A percentile compares a stretch with the other conserved stretches of the same genome.
phyloP scores from a whole-genome alignment of 1,140 invertebrate species.

The Zaprionus kolodkinae region DNA sequence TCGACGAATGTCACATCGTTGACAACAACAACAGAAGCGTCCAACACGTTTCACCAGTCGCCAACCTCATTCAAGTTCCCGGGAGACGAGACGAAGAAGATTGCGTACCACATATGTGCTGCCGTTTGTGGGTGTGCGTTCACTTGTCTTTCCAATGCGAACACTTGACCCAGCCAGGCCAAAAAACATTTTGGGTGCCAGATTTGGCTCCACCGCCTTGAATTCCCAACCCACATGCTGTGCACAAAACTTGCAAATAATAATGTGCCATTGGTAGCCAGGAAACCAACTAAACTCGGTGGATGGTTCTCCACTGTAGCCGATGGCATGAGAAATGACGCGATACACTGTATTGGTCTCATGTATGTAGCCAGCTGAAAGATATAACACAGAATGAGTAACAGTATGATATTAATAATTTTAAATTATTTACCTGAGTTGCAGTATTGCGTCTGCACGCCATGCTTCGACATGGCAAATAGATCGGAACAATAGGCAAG shows the following conservation, averaged over 20 bases:
- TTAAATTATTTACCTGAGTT: constrained; percentile 87
- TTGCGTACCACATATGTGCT: constrained; percentile 66
- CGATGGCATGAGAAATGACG: constrained; percentile 85
- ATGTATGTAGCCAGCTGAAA: constrained; percentile 89
- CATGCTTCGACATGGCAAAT: constrained; percentile 93
- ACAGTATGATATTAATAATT: background rate
- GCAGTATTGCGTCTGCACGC: constrained; percentile 92
- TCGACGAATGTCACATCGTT: constrained; percentile 1
- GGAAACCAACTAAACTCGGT: constrained; percentile 94
- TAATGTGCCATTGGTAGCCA: constrained; percentile 93
- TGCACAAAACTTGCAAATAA: constrained; percentile 88
- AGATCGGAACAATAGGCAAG: constrained; percentile 89
- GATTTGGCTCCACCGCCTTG: constrained; percentile 86
- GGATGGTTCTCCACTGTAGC: constrained; percentile 86
- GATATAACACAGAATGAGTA: background rate
- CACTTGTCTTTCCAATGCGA: constrained; percentile 62
- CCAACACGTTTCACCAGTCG: constrained; percentile 60
- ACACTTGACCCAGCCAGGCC: constrained; percentile 86
- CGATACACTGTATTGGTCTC: constrained; percentile 91
- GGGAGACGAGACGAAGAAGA: constrained; percentile 59
- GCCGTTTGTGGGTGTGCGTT: constrained; percentile 50
- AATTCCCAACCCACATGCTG: constrained; percentile 93
- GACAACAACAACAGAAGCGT: constrained; percentile 38
- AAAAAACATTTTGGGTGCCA: constrained; percentile 90
- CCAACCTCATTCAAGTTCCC: constrained; percentile 72